These are phyloP conservation scores for Brachirus orientalis DNA, from an alignment of 2,113 vertebrate species.

Conservation along the genomic window DNA sequence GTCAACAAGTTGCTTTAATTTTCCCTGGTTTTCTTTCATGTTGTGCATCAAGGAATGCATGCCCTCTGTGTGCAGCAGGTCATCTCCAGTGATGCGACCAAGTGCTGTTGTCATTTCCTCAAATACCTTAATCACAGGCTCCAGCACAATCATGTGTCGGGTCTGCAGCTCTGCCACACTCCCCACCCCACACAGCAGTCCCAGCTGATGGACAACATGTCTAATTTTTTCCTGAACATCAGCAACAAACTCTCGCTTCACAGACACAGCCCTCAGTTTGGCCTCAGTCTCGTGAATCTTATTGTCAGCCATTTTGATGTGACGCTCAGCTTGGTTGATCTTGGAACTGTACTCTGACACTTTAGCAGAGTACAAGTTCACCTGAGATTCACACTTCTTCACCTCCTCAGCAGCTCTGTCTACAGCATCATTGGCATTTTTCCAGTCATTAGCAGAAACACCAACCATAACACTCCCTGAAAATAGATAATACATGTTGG, in stretches of 20 bases:
- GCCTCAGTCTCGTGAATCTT: not conserved
- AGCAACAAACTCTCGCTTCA: not conserved
- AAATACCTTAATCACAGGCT: not conserved
- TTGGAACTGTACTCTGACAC: not conserved
- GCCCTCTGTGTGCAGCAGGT: not conserved
- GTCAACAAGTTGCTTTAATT: not conserved
- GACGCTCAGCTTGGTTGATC: not conserved
- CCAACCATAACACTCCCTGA: not conserved
- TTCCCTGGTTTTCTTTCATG: not conserved
- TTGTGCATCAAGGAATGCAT: not conserved
- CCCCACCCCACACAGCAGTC: not conserved
- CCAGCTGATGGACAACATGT: not conserved
- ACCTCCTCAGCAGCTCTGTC: not conserved
- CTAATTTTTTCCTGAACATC: not conserved
- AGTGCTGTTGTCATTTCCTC: conserved; percentile 2
- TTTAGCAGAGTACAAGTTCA: not conserved
- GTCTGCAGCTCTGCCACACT: not conserved
- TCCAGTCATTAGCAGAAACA: not conserved
- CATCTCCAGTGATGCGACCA: not conserved
- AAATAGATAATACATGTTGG: not conserved
- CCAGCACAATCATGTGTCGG: not conserved
- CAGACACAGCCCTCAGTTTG: not conserved
- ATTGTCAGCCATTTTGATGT: not conserved
- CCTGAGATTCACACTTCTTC: not conserved
- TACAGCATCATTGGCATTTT: not conserved